A percentile compares a stretch with the other conserved stretches of the same genome.
These are phyloP conservation scores for Xenops minutus DNA, from an alignment of 2,797 vertebrate species.

Conservation along the genomic window DNA sequence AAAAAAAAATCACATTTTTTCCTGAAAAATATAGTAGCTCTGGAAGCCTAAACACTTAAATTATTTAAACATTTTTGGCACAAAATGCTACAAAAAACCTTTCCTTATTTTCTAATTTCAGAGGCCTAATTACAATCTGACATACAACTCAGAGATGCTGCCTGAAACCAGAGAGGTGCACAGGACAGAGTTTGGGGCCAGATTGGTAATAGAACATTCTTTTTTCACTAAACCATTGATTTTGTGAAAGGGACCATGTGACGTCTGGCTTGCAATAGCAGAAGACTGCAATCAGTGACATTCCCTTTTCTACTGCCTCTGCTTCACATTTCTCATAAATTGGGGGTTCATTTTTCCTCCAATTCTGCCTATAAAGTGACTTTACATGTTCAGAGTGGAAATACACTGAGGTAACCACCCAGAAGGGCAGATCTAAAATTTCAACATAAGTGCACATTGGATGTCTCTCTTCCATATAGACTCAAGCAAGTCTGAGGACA, in stretches of 20 bases:
- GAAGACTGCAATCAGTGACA: background rate
- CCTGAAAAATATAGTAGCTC: background rate
- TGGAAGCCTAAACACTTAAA: background rate
- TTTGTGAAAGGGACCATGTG: background rate
- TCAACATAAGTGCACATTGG: background rate
- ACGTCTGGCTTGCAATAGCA: background rate
- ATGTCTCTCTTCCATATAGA: background rate
- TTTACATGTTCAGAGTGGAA: background rate
- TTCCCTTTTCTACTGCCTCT: background rate
- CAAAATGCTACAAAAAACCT: background rate
- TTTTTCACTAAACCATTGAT: background rate
- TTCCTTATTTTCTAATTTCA: background rate
- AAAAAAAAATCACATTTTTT: background rate
- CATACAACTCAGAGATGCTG: background rate
- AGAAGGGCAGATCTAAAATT: background rate
- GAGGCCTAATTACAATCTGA: background rate
- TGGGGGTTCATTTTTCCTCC: background rate
- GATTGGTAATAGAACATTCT: background rate
- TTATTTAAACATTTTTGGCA: background rate
- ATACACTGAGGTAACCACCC: background rate
- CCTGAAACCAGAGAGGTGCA: background rate
- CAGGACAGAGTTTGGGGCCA: background rate
- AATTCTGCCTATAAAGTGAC: background rate
- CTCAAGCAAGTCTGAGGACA: background rate
- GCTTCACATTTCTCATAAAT: background rate